phyloP scores from a whole-genome alignment of 2,113 vertebrate genomes.

The Oncorhynchus nerka region DNA sequence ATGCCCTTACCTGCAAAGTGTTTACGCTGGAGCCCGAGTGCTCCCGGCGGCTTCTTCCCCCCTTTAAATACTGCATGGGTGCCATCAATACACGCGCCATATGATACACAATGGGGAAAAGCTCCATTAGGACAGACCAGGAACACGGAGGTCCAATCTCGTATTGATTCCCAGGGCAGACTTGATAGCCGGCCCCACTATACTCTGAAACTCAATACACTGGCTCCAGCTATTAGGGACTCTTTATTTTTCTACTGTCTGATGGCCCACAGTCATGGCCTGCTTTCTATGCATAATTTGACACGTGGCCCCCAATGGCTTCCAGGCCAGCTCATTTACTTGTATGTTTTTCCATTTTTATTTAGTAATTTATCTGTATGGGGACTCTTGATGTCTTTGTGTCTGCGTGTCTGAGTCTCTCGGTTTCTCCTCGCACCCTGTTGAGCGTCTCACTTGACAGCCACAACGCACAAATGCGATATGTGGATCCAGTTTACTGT shows the following conservation, averaged over 20 bases:
- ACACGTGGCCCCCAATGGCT: neutral
- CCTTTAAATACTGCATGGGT: conserved; percentile 53
- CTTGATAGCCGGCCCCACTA: conserved; percentile 51
- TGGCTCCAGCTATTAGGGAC: conserved; percentile 49
- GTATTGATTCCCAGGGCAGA: conserved; percentile 61
- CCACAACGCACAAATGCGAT: too few relatives aligned
- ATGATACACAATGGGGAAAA: conserved; percentile 7
- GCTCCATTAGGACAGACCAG: conserved; percentile 21
- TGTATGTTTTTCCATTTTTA: too few relatives aligned
- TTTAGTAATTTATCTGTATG: neutral
- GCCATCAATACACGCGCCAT: conserved; percentile 44
- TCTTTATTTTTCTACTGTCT: conserved; percentile 34
- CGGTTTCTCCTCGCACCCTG: neutral
- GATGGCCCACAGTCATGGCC: conserved; percentile 25
- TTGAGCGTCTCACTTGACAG: neutral
- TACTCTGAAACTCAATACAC: conserved; percentile 57
- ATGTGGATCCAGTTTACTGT: too few relatives aligned
- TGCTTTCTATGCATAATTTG: conserved; percentile 47
- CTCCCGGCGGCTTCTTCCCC: conserved; percentile 8
- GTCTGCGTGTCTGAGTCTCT: conserved; percentile 16
- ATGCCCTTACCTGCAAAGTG: conserved; percentile 58
- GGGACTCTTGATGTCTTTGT: conserved; percentile 13
- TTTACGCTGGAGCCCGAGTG: conserved; percentile 24
- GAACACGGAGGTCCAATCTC: conserved; percentile 29
- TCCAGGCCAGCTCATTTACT: too few relatives aligned